Evolutionary conservation across 2,888 invertebrate genomes (phyloP).

Genomic region (Dusona sp.): DNA sequence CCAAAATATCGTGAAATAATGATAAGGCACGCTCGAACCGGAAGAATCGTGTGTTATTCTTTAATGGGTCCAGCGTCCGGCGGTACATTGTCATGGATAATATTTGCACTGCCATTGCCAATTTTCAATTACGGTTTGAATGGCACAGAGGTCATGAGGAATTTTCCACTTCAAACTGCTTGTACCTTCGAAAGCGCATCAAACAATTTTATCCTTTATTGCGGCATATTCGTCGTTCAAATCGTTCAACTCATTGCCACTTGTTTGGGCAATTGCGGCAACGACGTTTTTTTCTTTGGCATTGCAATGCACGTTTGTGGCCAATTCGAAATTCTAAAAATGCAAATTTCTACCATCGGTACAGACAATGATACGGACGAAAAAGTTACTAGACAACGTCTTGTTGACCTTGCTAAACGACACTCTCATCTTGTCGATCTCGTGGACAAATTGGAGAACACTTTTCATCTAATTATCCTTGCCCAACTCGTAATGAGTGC

Average conservation of each 20-base stretch:
- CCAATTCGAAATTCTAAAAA: slow-evolving; percentile 78
- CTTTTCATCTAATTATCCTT: slow-evolving; percentile 73
- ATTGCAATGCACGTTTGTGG: slow-evolving; percentile 80
- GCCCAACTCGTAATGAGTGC: slow-evolving; percentile 70
- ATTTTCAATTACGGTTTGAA: slow-evolving; percentile 65
- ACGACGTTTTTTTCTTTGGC: slow-evolving; percentile 78
- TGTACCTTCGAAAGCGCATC: slow-evolving; percentile 65
- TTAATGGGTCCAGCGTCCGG: slow-evolving; percentile 72
- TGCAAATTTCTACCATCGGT: slow-evolving; percentile 69
- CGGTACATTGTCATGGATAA: slow-evolving; percentile 71
- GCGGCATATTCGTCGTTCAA: slow-evolving; percentile 70
- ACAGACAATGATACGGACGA: slow-evolving; percentile 11
- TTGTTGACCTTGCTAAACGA: slow-evolving; percentile 61
- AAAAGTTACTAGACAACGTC: slow-evolving; percentile 17
- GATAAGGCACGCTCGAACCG: slow-evolving; percentile 72
- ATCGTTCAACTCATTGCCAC: slow-evolving; percentile 69
- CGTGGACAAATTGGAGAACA: slow-evolving; percentile 68
- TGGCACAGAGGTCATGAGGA: slow-evolving; percentile 58
- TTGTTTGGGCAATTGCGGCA: slow-evolving; percentile 72
- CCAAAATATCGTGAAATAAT: slow-evolving; percentile 68
- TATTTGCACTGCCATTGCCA: slow-evolving; percentile 69
- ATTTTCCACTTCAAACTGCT: slow-evolving; percentile 70
- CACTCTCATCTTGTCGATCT: slow-evolving; percentile 71
- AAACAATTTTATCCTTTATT: slow-evolving; percentile 57
- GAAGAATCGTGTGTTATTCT: slow-evolving; percentile 71